These are phyloP conservation scores for Lasiurus cinereus DNA, from an alignment of 2,113 vertebrate species.

Conservation along the genomic window DNA sequence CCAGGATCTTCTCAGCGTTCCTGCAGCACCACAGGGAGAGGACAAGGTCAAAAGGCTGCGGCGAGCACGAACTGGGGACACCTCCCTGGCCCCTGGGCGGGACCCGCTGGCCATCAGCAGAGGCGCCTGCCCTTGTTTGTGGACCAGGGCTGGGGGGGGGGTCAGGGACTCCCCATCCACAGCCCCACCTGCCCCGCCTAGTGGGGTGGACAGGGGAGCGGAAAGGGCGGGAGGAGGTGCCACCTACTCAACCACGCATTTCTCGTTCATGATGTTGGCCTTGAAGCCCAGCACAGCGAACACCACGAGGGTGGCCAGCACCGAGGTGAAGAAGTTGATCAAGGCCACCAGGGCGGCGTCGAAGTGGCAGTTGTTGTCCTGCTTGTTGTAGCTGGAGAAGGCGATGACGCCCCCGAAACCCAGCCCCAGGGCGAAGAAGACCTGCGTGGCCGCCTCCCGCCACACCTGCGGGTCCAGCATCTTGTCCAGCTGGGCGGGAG, in stretches of 20 bases:
- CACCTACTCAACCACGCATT: constrained; percentile 98
- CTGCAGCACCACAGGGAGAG: constrained; percentile 81
- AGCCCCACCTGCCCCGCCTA: not conserved
- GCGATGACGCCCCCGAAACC: constrained; percentile 99
- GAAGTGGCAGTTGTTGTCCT: constrained; percentile 99
- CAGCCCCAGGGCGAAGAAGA: constrained; percentile 97
- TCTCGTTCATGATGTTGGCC: constrained; percentile 99
- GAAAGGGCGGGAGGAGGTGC: not conserved
- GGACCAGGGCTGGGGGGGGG: not conserved
- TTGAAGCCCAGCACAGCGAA: constrained; percentile 99
- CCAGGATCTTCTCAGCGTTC: constrained; percentile 97
- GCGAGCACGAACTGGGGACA: not conserved
- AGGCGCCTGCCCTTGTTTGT: not conserved
- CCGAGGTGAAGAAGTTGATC: constrained; percentile 98
- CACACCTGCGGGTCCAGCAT: constrained; percentile 99
- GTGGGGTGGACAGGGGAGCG: not conserved
- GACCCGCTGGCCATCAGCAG: not conserved
- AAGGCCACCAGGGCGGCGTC: constrained; percentile 96
- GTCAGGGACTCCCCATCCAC: not conserved
- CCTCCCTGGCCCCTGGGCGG: not conserved
- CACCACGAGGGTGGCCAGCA: constrained; percentile 97
- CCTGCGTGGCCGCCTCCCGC: constrained; percentile 98
- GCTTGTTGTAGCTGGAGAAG: constrained; percentile 99
- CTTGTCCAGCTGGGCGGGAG: constrained; percentile 93
- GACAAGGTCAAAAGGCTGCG: not conserved